Evolutionary conservation across 2,797 vertebrate species (phyloP).

Genomic region (Garrulus glandarius): DNA sequence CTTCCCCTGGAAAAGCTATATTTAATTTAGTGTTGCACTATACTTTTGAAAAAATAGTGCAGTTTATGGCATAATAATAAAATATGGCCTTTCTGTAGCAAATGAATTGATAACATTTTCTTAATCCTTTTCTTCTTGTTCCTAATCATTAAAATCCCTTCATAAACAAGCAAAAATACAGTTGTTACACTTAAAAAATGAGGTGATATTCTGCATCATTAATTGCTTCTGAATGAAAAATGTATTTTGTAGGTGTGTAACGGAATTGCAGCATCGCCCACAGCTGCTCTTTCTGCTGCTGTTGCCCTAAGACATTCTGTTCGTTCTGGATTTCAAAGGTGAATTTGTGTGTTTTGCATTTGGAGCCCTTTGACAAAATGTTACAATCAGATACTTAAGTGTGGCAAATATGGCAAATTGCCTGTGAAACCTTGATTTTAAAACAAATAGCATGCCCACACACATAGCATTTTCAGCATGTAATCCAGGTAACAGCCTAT

Average conservation of each 20-base stretch:
- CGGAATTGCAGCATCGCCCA: constrained; percentile 44
- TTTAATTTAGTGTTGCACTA: neutral
- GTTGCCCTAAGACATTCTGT: constrained; percentile 49
- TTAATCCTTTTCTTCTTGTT: neutral
- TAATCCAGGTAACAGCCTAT: neutral
- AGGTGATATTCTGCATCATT: neutral
- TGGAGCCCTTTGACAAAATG: neutral
- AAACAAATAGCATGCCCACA: neutral
- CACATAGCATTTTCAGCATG: neutral
- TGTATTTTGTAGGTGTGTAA: constrained; percentile 59
- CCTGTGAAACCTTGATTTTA: neutral
- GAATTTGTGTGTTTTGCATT: neutral
- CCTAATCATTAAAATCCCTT: neutral
- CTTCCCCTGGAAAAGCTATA: neutral
- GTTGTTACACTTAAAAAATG: neutral
- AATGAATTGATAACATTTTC: neutral
- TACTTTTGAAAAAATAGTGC: neutral
- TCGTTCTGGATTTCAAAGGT: constrained; percentile 66
- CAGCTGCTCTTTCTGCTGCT: constrained; percentile 16
- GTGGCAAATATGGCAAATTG: neutral
- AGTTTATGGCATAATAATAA: neutral
- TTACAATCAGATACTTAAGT: neutral
- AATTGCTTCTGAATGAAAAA: neutral
- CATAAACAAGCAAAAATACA: neutral
- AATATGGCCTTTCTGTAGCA: neutral